These are phyloP conservation scores for Microplitis demolitor DNA, from an alignment of 1,140 invertebrate genomes.

Conservation along the genomic window DNA sequence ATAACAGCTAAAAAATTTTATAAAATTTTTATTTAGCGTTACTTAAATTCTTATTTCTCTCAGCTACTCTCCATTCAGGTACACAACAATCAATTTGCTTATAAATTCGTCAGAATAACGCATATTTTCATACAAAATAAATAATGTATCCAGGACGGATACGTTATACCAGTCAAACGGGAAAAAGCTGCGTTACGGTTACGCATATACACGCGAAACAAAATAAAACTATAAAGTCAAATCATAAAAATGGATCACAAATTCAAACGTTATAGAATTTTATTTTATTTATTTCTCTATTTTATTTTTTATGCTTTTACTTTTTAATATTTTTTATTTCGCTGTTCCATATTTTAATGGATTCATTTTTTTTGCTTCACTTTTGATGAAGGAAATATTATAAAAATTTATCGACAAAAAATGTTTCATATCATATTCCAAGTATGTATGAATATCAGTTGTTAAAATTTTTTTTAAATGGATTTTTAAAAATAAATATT, in stretches of 20 bases:
- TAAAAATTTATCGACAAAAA: not conserved
- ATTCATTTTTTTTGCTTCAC: not conserved
- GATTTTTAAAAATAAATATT: no score
- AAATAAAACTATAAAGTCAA: conserved; percentile 9
- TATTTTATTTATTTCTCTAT: not conserved
- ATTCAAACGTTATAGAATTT: not conserved
- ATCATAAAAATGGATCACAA: not conserved
- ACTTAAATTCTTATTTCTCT: no score
- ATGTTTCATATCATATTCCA: not conserved
- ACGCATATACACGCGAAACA: not conserved
- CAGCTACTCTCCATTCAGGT: no score
- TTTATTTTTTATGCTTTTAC: no score
- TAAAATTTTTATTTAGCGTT: no score
- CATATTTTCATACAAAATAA: conserved; percentile 14
- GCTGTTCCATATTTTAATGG: not conserved
- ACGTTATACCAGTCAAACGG: not conserved
- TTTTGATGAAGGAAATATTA: not conserved
- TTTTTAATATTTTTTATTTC: not conserved
- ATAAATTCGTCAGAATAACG: conserved; percentile 13
- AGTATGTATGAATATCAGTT: no score
- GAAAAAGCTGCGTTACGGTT: not conserved
- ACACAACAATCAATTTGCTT: conserved; percentile 10
- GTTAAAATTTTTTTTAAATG: no score
- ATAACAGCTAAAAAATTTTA: no score
- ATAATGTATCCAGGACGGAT: conserved; percentile 14